Percentiles rank a stretch among this genome's conserved stretches.
These are phyloP conservation scores for Tricholauxania praeusta DNA, from an alignment of 2,888 invertebrate species.

Conservation along the genomic window DNA sequence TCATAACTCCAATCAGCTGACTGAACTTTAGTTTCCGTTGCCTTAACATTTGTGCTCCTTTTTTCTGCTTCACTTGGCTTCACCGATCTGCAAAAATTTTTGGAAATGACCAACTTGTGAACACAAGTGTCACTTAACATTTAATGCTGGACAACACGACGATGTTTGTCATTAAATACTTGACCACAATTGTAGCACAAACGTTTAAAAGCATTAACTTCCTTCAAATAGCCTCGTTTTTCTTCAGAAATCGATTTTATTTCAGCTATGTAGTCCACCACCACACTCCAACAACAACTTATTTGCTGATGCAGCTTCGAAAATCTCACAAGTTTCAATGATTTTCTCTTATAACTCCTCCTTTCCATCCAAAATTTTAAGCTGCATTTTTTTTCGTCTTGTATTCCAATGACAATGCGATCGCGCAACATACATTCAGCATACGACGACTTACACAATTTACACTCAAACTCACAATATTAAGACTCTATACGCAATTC, in stretches of 20 bases:
- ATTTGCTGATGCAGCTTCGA: slow-evolving; percentile 3
- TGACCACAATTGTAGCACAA: not conserved
- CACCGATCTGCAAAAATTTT: not conserved
- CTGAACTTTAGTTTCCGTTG: not conserved
- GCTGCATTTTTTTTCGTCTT: not conserved
- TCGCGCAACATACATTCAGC: slow-evolving; percentile 1
- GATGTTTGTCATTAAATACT: not conserved
- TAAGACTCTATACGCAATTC: slow-evolving; percentile 27
- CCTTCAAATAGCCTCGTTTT: not conserved
- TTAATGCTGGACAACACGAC: not conserved
- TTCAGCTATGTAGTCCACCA: not conserved
- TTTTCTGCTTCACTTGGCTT: not conserved
- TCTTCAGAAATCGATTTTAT: not conserved
- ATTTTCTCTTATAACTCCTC: not conserved
- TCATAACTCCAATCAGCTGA: not conserved
- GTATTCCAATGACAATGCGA: not conserved
- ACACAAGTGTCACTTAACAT: not conserved
- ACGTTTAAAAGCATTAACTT: not conserved
- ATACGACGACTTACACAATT: not conserved
- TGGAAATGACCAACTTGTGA: slow-evolving; percentile 1
- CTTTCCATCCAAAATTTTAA: not conserved
- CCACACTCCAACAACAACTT: not conserved
- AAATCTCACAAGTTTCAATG: not conserved
- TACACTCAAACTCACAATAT: slow-evolving; percentile 20
- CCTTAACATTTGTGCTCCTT: not conserved